These are phyloP conservation scores for Chiloscyllium plagiosum DNA, from an alignment of 2,113 vertebrate genomes.

Conservation along the genomic window DNA sequence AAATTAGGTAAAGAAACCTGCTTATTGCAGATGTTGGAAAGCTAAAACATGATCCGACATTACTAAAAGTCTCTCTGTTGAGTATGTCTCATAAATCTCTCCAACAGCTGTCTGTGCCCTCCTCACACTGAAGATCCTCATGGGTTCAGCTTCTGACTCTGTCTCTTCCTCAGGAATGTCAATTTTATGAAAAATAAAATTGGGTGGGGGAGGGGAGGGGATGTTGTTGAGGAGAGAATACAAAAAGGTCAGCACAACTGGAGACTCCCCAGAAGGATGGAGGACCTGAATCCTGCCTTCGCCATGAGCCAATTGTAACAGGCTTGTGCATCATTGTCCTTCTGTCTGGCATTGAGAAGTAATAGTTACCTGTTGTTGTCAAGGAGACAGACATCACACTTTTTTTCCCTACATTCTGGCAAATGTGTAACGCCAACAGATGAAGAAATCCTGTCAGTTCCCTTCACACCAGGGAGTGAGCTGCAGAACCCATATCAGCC, in stretches of 20 bases:
- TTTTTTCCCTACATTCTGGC: not conserved
- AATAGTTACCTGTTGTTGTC: not conserved
- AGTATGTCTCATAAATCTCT: not conserved
- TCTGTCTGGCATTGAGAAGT: not conserved
- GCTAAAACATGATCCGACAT: not conserved
- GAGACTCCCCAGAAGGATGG: not conserved
- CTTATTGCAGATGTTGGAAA: slow-evolving; percentile 6
- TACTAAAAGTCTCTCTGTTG: not conserved
- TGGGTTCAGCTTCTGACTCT: slow-evolving; percentile 12
- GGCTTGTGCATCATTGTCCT: not conserved
- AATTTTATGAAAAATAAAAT: slow-evolving; percentile 4
- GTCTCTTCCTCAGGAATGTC: not conserved
- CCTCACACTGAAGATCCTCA: not conserved
- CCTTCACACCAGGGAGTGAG: not conserved
- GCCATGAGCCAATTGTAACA: not conserved
- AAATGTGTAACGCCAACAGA: not conserved
- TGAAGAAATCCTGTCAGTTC: not conserved
- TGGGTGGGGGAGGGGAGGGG: too few relatives aligned
- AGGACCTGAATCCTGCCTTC: not conserved
- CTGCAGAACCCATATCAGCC: not conserved
- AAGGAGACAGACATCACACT: not conserved
- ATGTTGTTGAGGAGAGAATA: not conserved
- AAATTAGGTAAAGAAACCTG: not conserved
- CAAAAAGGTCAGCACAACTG: not conserved
- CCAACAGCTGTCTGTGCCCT: slow-evolving; percentile 20